Conservation (phyloP, 2,888 invertebrate species). For the Tyria jacobaeae region DNA sequence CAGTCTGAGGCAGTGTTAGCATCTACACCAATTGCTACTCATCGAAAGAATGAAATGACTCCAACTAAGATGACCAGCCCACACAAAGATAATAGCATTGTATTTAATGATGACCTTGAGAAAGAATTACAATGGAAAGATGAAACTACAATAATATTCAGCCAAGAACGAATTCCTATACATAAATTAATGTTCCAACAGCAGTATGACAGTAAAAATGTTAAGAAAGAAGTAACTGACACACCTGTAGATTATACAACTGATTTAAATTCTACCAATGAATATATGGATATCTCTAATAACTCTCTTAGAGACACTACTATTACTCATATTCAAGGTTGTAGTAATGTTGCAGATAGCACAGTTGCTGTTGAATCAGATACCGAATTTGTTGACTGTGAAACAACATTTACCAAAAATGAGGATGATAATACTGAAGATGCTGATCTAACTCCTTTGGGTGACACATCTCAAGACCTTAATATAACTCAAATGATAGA, state of each 20-base stretch:
- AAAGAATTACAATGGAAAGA: constrained; percentile 79
- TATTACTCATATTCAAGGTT: constrained; percentile 47
- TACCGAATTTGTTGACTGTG: constrained; percentile 79
- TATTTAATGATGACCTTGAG: constrained; percentile 78
- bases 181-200: constrained; percentile 71
- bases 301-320: constrained; percentile 62
- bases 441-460: constrained; percentile 26
- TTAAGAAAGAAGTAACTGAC: constrained; percentile 34
- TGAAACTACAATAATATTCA: constrained; percentile 75
- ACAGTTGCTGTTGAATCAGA: constrained; percentile 66
- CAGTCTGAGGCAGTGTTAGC: constrained; percentile 49
- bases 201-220: constrained; percentile 35
- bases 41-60: constrained; percentile 59
- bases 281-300: constrained; percentile 77
- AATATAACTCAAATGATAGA: constrained; percentile 29
- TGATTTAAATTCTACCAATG: constrained; percentile 62
- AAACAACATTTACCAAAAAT: constrained; percentile 74
- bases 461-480: constrained; percentile 23
- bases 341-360: constrained; percentile 37
- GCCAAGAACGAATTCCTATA: constrained; percentile 75
- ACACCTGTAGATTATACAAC: constrained; percentile 10
- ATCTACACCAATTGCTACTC: constrained; percentile 70
- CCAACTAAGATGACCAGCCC: constrained; percentile 70
- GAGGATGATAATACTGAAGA: constrained; percentile 44
- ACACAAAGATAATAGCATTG: constrained; percentile 73